Evolutionary conservation across 30 jellyfish, hydroid and myxozoan genomes (phyloP).

Genomic region (Clytia hemisphaerica): DNA sequence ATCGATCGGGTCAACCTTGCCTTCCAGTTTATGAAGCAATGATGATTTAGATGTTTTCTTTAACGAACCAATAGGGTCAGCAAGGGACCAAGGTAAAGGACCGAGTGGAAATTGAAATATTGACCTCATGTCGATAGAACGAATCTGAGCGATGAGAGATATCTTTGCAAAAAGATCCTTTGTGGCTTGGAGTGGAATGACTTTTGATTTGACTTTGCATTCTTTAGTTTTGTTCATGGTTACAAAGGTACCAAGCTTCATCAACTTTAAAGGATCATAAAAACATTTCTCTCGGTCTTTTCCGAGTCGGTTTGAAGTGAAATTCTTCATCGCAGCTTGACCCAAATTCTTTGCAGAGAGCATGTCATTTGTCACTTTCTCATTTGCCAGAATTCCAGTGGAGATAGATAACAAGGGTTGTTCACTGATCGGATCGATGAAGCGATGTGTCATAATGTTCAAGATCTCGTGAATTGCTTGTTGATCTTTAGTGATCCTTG

Average conservation of each 20-base stretch:
- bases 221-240: not conserved
- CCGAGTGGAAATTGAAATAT: not conserved
- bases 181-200: not conserved
- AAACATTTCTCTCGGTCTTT: too few relatives aligned
- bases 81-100: slow-evolving; percentile 11
- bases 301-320: too few relatives aligned
- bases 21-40: not conserved
- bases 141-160: slow-evolving; percentile 9
- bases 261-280: too few relatives aligned
- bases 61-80: slow-evolving; percentile 1
- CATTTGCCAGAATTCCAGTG: slow-evolving; percentile 8
- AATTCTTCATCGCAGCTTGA: slow-evolving; percentile 3
- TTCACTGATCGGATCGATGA: slow-evolving; percentile 9
- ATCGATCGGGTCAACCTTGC: not conserved
- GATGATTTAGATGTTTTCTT: not conserved
- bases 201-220: not conserved
- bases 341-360: slow-evolving; percentile 3
- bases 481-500: slow-evolving; percentile 22
- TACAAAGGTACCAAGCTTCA: not conserved
- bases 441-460: too few relatives aligned
- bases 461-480: too few relatives aligned
- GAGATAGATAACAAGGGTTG: slow-evolving; percentile 2
- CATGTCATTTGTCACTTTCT: slow-evolving; percentile 2
- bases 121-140: slow-evolving; percentile 3
- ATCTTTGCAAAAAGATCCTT: not conserved